Evolutionary conservation across 2,797 vertebrate species (phyloP), one percentile per base, ranked within the genome.

Genomic region (Crossoptilon crossoptilon): DNA sequence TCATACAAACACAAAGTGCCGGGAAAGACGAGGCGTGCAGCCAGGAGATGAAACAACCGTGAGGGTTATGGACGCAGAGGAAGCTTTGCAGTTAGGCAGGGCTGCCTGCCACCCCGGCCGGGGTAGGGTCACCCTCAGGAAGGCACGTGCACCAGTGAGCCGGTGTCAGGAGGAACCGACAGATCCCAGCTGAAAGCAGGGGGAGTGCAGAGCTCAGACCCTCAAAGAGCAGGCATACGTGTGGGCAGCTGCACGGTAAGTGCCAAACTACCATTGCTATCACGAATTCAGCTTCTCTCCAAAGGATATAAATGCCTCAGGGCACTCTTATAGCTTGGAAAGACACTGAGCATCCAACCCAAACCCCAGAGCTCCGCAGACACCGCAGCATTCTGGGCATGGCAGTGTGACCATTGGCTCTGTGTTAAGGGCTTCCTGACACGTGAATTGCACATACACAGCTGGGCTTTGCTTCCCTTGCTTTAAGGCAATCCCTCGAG

Each of bases 111-210:
- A 69, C 22, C 49, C 74, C 87, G 0, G 43, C 82, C 17, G 87
- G 72, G n/a, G 37, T 70, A 24, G 55, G 74, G 78, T 55, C 81
- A 82, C 87, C 84, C 85, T 75, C 10, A 24, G 87, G 29, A 96
- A 96, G 95, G 94, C 96, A 96, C 95, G 18, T 53, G 94, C 74
- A 92, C 81, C 41, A 13, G 9, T 41, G 76, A 71, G 58, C 80
- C 6, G 0, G 37, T 21, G 70, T 76, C 8, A 37, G 73, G 64
- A 76, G 81, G 75, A 84, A 73, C 66, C 62, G 39, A 78, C 59
- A 27, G 74, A 48, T 41, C 78, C 55, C 69, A 35, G 66, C 74
- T 58, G 64, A 63, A 67, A 17, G 60, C n/a, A 49, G 43, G 60
- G 62, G 64, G 29, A 81, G 31, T 3, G 39, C 4, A 27, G 81